Evolutionary conservation across 2,113 vertebrate species (phyloP).

Genomic region (Onychorhynchus coronatus): DNA sequence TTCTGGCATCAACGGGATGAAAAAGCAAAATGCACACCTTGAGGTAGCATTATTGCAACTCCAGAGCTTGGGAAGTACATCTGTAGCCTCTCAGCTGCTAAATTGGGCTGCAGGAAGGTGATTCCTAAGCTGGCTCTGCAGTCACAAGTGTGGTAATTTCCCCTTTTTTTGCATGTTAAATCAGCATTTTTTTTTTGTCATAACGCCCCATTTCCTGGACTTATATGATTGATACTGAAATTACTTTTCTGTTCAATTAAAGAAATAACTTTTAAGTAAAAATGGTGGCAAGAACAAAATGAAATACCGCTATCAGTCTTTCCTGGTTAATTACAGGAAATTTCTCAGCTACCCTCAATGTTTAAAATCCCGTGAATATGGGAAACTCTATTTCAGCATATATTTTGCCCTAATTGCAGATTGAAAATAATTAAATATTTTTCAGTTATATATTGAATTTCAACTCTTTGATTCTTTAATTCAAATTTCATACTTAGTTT

Average conservation of each 20-base stretch:
- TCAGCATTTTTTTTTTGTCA: background rate
- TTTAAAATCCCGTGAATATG: background rate
- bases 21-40: background rate
- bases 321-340: background rate
- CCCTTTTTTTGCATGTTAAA: background rate
- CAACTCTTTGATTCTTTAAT: background rate
- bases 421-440: background rate
- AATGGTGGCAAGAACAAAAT: background rate
- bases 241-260: conserved; percentile 18
- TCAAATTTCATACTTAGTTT: background rate
- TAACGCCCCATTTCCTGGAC: background rate
- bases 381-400: background rate
- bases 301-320: background rate
- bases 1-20: background rate
- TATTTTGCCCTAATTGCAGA: background rate
- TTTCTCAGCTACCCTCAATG: background rate
- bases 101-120: background rate
- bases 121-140: background rate
- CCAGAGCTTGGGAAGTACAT: background rate
- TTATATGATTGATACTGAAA: background rate
- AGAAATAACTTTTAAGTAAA: background rate
- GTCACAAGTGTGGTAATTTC: background rate
- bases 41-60: background rate
- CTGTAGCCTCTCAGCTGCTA: background rate
- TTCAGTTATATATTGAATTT: conserved; percentile 9